Evolutionary conservation across 2,888 invertebrate species (phyloP), one percentile per base, ranked within the genome.

Genomic region (Ornithoptera alexandrae): DNA sequence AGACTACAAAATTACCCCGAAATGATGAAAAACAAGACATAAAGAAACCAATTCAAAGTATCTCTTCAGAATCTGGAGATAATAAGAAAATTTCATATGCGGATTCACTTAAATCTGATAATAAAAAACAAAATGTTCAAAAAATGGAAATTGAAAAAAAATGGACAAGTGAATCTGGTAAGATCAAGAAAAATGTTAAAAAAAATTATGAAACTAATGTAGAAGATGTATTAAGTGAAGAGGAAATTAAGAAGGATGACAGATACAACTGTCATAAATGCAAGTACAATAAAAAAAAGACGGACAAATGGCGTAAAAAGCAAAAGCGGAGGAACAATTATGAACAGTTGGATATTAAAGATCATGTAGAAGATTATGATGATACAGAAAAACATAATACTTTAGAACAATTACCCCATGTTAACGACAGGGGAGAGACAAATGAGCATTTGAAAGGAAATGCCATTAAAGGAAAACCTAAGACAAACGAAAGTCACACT

Each of bases 281-380:
- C 18, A 91, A 86, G 74, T 78, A 81, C 72, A 88, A 87, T 36
- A 84, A 80, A 72, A 90, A 88, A 76, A 92, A 87, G 77, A 77
- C 83, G 66, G 88, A 88, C 64, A 90, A 89, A 74, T 74, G 78
- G 67, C 83, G 87, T 72, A 91, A 89, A 74, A 92, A 88, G 72
- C 89, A 88, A 75, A 92, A 92, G 73, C 84, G 89, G 65, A 85
- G 81, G 72, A 88, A 89, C 75, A 91, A 90, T 74, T 88, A 90
- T 78, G 90, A 90, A 73, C 87, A 90, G 71, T 92, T 89, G 87
- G 89, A 91, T 78, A 87, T 90, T 84, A 92, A 92, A 74, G 88
- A 86, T 42, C 90, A 88, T 36, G 75, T 89, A 73, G 87, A 87
- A 75, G 88, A 91, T 75, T 91, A 84, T 79, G 91, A 90, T 75